Evolutionary conservation across 92 coral and sea anemone genomes (phyloP), one percentile per base, ranked within the genome.

Genomic region (Epizoanthus rinbou): DNA sequence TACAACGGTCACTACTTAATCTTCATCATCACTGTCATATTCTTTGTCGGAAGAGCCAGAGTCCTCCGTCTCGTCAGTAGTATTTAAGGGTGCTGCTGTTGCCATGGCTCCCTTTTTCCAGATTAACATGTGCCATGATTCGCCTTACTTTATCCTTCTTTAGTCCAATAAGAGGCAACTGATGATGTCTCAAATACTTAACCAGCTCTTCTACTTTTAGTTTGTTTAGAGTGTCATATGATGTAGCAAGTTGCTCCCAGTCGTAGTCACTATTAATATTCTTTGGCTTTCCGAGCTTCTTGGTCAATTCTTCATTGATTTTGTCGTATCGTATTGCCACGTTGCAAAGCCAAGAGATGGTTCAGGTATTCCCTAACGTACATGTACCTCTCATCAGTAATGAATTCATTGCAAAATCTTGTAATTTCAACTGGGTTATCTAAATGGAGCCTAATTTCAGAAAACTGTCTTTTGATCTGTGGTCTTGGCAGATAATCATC

Each of bases 161-260:
- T 54, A 70, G 75, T 3, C 83, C 83, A 1, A 43, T 23, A 15
- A 78, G 70, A 22, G 83, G 31, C 41, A 78, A 78, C 22, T 60
- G 83, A 58, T 60, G 83, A 58, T 78, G 41, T 52, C 59, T 43
- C 66, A 57, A 57, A 43, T 63, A 63, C 64, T 88, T 88, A 72
- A 57, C 80, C 71, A 89, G 73, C 78, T 86, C 89, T 50, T 89
- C 35, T 58, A 89, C 90, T 76, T 76, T 86, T 35, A 86, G 85
- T 87, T 89, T 86, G 76, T 69, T 89, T 69, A 76, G 84, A 82
- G 73, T 64, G 73, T 86, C 83, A 68, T 79, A 69, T 71, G 90
- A 87, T 88, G 93, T n/a, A n/a, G n/a, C n/a, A n/a, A n/a, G n/a
- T n/a, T n/a, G n/a, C n/a, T n/a, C n/a, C n/a, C n/a, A n/a, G n/a